These are phyloP conservation scores for Sceloporus tristichus DNA, from an alignment of 2,113 vertebrate genomes.

Conservation along the genomic window DNA sequence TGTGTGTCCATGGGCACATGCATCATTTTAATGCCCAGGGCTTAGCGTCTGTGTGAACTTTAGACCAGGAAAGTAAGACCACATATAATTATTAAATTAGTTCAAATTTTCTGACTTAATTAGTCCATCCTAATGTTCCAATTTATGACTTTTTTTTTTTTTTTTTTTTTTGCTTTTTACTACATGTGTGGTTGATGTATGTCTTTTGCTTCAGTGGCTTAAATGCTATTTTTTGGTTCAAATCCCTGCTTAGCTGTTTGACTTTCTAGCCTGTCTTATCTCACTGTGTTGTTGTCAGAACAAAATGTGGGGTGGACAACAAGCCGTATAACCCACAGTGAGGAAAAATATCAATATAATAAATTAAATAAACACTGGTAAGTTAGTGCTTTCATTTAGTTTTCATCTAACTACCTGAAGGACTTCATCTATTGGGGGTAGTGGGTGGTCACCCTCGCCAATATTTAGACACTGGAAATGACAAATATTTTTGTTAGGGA, in stretches of 20 bases:
- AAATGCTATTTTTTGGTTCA: neutral
- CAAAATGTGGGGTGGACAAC: neutral
- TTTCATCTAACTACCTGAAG: conserved; percentile 25
- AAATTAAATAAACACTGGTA: conserved; percentile 1
- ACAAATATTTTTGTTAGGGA: too few species aligned
- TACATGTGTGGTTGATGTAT: neutral
- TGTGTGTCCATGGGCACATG: too few species aligned
- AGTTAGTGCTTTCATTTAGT: conserved; percentile 17
- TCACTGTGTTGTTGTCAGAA: neutral
- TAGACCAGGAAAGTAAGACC: too few species aligned
- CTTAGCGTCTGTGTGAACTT: too few species aligned
- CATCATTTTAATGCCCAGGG: too few species aligned
- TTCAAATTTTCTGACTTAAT: too few species aligned
- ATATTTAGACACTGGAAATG: neutral
- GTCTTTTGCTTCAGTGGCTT: neutral
- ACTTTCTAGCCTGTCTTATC: neutral
- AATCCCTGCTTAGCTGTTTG: neutral
- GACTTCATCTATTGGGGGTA: neutral
- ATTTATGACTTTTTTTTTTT: too few species aligned
- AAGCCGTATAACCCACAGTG: neutral
- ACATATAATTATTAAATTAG: too few species aligned
- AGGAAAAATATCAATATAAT: neutral
- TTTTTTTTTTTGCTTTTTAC: neutral
- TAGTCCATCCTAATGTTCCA: too few species aligned
- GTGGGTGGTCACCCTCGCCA: neutral